phyloP scores from a whole-genome alignment of 2,797 vertebrate genomes.

The Scolopax bukidnonensis region DNA sequence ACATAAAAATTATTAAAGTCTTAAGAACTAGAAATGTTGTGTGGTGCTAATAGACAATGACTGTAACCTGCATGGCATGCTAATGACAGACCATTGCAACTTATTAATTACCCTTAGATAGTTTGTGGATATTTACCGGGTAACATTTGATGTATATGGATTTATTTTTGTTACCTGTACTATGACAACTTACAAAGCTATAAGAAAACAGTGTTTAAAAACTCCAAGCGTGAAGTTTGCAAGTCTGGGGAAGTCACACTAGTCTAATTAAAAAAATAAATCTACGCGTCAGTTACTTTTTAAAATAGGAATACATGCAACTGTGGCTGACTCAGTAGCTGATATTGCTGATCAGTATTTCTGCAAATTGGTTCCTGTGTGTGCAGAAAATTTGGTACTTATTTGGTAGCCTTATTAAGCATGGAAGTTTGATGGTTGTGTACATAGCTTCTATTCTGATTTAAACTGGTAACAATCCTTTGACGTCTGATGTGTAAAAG shows the following conservation, averaged over 20 bases:
- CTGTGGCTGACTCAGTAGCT: neutral
- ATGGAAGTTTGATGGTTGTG: neutral
- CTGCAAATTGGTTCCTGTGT: neutral
- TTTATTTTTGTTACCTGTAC: neutral
- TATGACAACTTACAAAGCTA: neutral
- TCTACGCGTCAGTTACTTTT: neutral
- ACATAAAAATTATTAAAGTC: neutral
- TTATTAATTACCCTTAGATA: neutral
- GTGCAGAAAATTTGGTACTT: neutral
- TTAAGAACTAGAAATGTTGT: neutral
- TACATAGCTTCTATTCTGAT: neutral
- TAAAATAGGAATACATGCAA: neutral
- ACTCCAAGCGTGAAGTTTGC: neutral
- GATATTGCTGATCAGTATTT: neutral
- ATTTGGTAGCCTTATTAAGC: neutral
- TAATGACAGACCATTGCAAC: neutral
- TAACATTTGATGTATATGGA: neutral
- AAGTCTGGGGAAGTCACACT: neutral
- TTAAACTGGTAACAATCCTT: neutral
- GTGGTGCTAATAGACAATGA: neutral
- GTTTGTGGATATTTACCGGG: neutral
- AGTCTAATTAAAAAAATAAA: neutral
- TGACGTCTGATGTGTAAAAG: neutral
- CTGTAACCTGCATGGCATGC: neutral
- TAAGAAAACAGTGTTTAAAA: neutral